Evolutionary conservation across 2,888 invertebrate genomes (phyloP).

Genomic region (Dyspetes luteomarginatus): DNA sequence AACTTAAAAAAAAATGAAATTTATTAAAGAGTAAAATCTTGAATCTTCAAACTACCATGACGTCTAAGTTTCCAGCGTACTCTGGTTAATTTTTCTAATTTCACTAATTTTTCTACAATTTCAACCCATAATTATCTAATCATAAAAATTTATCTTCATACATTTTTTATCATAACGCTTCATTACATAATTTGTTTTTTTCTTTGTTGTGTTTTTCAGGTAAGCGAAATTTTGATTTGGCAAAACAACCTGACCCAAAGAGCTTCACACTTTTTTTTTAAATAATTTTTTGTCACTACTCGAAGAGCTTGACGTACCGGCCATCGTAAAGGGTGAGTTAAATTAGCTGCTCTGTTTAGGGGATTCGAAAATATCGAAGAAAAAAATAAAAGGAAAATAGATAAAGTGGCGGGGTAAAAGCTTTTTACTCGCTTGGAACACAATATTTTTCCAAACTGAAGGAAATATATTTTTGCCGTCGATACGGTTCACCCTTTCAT

Average conservation of each 20-base stretch:
- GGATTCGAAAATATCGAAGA: slow-evolving; percentile 44
- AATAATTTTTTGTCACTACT: not conserved
- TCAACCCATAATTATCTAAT: not conserved
- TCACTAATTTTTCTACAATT: not conserved
- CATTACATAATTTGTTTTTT: not conserved
- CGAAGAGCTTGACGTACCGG: slow-evolving; percentile 9
- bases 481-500: slow-evolving; percentile 30
- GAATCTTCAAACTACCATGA: not conserved
- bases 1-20: too few species aligned
- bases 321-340: slow-evolving; percentile 33
- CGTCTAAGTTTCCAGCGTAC: not conserved
- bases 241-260: not conserved
- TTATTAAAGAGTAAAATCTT: too few species aligned
- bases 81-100: not conserved
- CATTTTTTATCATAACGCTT: not conserved
- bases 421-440: slow-evolving; percentile 38
- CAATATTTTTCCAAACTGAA: slow-evolving; percentile 50
- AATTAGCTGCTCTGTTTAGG: slow-evolving; percentile 14
- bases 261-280: not conserved
- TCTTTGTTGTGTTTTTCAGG: slow-evolving; percentile 23
- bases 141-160: not conserved
- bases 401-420: slow-evolving; percentile 26
- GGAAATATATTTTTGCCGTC: slow-evolving; percentile 40
- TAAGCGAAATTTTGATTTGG: slow-evolving; percentile 3
- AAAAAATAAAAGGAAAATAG: slow-evolving; percentile 39